These are phyloP conservation scores for Erythrocercus mccallii DNA, from an alignment of 2,113 vertebrate species.

Conservation along the genomic window DNA sequence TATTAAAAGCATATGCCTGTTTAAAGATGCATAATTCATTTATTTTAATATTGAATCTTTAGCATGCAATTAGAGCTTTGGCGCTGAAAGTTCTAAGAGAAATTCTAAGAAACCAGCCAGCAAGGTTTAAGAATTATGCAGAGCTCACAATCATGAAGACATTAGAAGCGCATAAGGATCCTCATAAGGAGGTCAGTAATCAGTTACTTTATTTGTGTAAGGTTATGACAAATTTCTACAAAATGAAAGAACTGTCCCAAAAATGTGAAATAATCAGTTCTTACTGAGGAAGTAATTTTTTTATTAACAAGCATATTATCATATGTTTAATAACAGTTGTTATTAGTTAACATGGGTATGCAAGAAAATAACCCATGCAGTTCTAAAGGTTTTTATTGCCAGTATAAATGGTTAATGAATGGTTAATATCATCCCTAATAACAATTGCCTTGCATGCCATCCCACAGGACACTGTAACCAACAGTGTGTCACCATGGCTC, in stretches of 20 bases:
- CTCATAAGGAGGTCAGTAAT: conserved; percentile 88
- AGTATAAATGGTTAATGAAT: not conserved
- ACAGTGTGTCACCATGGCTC: not conserved
- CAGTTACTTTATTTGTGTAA: not conserved
- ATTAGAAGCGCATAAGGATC: conserved; percentile 93
- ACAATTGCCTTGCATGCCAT: not conserved
- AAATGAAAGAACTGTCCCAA: not conserved
- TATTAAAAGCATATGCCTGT: not conserved
- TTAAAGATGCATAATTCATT: not conserved
- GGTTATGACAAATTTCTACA: not conserved
- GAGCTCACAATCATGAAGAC: conserved; percentile 98
- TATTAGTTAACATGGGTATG: not conserved
- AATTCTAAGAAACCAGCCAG: conserved; percentile 91
- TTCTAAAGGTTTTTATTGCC: not conserved
- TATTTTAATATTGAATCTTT: conserved; percentile 43
- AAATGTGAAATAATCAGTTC: not conserved
- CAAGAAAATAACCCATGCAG: fast-evolving
- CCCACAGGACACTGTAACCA: not conserved
- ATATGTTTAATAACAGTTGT: not conserved
- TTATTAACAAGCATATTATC: not conserved
- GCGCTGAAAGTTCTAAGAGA: conserved; percentile 91
- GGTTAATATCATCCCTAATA: not conserved
- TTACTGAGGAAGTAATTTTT: not conserved
- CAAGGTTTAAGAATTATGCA: conserved; percentile 96
- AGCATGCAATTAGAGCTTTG: conserved; percentile 92